Evolutionary conservation across 2,888 invertebrate species (phyloP).

Genomic region (Stramonita haemastoma): DNA sequence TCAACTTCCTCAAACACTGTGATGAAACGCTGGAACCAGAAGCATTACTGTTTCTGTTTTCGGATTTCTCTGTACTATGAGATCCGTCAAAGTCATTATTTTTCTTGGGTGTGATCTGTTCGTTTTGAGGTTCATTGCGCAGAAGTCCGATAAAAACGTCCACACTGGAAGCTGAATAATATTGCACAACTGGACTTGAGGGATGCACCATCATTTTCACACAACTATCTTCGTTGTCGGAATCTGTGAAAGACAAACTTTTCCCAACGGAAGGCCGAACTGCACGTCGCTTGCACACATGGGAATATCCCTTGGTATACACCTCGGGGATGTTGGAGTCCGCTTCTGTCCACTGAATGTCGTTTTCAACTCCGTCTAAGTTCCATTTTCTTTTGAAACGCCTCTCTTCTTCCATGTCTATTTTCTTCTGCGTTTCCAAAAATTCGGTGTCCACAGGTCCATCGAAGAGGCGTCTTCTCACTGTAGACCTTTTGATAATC

Average conservation of each 20-base stretch:
- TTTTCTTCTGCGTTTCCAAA: background rate
- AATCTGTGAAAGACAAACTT: background rate
- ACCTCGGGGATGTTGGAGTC: background rate
- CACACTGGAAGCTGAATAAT: background rate
- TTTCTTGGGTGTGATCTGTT: background rate
- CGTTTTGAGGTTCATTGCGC: background rate
- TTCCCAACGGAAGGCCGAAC: conserved; percentile 7
- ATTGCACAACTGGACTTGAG: background rate
- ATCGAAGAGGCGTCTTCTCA: conserved; percentile 8
- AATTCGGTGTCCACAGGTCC: background rate
- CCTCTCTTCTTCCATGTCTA: background rate
- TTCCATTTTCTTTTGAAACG: conserved; percentile 6
- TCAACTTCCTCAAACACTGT: background rate
- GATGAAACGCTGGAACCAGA: background rate
- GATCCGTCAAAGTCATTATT: background rate
- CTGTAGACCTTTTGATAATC: background rate
- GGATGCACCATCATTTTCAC: background rate
- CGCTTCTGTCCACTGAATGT: background rate
- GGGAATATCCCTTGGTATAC: background rate
- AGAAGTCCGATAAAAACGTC: conserved; percentile 6
- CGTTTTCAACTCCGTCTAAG: background rate
- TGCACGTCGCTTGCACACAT: background rate
- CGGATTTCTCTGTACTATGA: background rate
- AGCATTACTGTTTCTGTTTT: background rate
- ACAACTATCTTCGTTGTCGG: background rate